Base-by-base conservation (phyloP, 2,888 invertebrate genomes). In the Endomychus coccineus region DNA sequence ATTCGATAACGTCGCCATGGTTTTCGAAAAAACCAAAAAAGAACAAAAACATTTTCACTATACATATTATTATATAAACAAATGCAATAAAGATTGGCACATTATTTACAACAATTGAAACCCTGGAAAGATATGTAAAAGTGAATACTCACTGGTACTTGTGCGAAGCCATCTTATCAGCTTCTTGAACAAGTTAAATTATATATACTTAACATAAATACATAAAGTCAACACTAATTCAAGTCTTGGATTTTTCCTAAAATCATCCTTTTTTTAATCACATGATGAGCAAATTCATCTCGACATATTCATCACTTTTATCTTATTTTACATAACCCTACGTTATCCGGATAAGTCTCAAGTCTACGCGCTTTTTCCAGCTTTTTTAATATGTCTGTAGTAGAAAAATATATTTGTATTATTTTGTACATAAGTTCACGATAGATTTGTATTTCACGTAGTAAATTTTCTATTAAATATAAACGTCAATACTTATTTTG, bases 61-160 rank as follows among this genome's bases (percentile, higher is more conserved):
- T 19, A 5, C 19, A 19, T 19, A 5, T 19, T 5, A 19, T 15
- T 28, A 27, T 34, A 39, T 53, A 55, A 54, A 55, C 53, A 55
- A 57, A 58, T 51, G 52, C 51, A 52, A 46, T 55, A 54, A 59
- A 58, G 36, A 36, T 36, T 66, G 66, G 66, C 66, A 66, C 66
- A 66, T 64, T 62, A 64, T 64, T 56, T 63, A 63, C 62, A 62
- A 59, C 52, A 56, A 59, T 63, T 57, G 58, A 61, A 59, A 68
- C 67, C 66, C 66, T 67, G 67, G 66, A 65, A 64, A 65, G 67
- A 66, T 66, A 66, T 66, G 66, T 65, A 61, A 59, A 56, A 61
- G 59, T 61, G 59, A 55, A 54, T 40, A 47, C 36, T 36, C 31
- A 31, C 27, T 30, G 55, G 55, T 56, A 54, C 52, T 52, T 56